A percentile compares a stretch with the other conserved stretches of the same genome.
These are phyloP conservation scores for Motacilla alba DNA, from an alignment of 2,113 vertebrate species.

Conservation along the genomic window DNA sequence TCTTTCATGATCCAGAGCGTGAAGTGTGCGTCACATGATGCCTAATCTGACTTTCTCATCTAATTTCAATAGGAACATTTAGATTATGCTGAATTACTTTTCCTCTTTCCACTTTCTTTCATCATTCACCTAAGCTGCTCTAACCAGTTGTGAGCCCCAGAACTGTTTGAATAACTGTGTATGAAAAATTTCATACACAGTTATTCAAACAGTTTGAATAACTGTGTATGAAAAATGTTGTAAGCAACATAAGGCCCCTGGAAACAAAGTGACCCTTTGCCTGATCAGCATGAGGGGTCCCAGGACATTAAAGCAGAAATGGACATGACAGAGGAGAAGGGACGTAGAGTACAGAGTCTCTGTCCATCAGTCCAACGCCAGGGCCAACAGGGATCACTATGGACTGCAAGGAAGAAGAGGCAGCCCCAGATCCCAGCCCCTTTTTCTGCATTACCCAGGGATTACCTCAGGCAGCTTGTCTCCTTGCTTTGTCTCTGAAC, in stretches of 20 bases:
- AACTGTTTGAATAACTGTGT: background rate
- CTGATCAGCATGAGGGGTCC: background rate
- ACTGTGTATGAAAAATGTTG: background rate
- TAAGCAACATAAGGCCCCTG: background rate
- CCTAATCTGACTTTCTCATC: background rate
- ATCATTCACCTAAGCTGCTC: background rate
- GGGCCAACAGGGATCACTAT: background rate
- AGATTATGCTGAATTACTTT: background rate
- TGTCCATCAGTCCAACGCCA: background rate
- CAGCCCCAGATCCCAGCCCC: background rate
- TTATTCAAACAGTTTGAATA: too few relatives aligned
- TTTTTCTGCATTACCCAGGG: background rate
- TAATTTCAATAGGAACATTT: background rate
- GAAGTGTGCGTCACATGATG: background rate
- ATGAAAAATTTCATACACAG: background rate
- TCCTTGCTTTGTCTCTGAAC: background rate
- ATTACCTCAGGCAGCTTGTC: background rate
- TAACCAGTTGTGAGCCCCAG: background rate
- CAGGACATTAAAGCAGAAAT: background rate
- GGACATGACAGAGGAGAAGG: background rate
- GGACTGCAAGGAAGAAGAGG: background rate
- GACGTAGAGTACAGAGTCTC: background rate
- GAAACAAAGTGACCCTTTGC: background rate
- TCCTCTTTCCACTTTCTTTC: background rate
- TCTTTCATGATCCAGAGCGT: background rate